A percentile compares a stretch with the other conserved stretches of the same genome.
Conservation (phyloP, 2,113 vertebrate genomes). For the Danio rerio region DNA sequence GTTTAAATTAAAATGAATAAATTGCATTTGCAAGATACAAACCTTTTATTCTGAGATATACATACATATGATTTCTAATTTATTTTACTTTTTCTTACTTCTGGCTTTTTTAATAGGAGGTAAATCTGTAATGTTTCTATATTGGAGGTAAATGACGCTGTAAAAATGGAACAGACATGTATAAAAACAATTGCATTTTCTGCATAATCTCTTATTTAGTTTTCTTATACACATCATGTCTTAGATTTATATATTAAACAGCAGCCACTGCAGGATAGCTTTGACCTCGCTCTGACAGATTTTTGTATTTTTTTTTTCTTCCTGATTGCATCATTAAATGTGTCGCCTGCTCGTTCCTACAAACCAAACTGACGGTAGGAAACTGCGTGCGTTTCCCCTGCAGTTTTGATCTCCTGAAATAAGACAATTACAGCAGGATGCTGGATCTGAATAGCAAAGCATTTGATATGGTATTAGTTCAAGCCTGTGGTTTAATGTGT, state of each 20-base stretch:
- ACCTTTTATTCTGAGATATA: too few relatives aligned
- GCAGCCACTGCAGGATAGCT: not conserved
- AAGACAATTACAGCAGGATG: conserved; percentile 50
- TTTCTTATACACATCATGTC: not conserved
- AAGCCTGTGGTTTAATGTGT: conserved; percentile 69
- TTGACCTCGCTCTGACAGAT: not conserved
- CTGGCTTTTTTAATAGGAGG: too few relatives aligned
- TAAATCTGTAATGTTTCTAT: too few relatives aligned
- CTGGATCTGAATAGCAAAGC: conserved; percentile 61
- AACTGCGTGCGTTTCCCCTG: conserved; percentile 40
- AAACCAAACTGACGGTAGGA: conserved; percentile 28
- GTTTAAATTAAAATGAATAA: too few relatives aligned
- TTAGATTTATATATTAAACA: not conserved
- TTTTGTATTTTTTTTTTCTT: conserved; percentile 3
- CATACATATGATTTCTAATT: too few relatives aligned
- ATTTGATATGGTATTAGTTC: conserved; percentile 71
- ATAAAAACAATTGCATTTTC: not conserved
- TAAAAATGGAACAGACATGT: too few relatives aligned
- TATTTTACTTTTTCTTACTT: too few relatives aligned
- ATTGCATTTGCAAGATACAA: too few relatives aligned
- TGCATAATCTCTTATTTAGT: not conserved
- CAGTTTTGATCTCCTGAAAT: conserved; percentile 49
- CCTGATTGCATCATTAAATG: conserved; percentile 35
- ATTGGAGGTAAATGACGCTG: too few relatives aligned
- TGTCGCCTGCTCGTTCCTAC: conserved; percentile 8